A percentile compares a stretch with the other conserved stretches of the same genome.
phyloP scores from a whole-genome alignment of 2,888 invertebrate species.

The Temnothorax rugatulus region DNA sequence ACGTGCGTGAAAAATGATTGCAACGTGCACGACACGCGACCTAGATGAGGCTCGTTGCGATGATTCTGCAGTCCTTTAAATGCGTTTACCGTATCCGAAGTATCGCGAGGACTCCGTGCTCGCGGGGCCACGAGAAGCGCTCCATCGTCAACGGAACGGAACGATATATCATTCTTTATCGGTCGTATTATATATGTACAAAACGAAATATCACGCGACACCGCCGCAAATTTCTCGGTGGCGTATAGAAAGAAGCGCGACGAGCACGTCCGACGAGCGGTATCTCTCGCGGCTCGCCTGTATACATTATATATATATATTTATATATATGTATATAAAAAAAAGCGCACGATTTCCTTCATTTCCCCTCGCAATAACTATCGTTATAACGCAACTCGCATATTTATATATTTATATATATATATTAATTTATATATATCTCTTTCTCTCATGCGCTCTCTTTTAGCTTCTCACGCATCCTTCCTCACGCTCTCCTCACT shows the following conservation, averaged over 20 bases:
- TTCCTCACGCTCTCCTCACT: slow-evolving; percentile 56
- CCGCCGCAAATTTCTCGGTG: slow-evolving; percentile 26
- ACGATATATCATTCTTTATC: slow-evolving; percentile 53
- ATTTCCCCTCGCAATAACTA: slow-evolving; percentile 67
- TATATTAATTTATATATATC: slow-evolving; percentile 62
- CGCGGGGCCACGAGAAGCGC: slow-evolving; percentile 23
- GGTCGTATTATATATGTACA: slow-evolving; percentile 68
- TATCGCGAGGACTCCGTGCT: neutral
- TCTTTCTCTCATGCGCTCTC: slow-evolving; percentile 62
- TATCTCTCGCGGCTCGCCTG: slow-evolving; percentile 49
- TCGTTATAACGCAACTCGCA: slow-evolving; percentile 71
- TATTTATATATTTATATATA: slow-evolving; percentile 64
- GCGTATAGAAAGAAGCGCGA: slow-evolving; percentile 52
- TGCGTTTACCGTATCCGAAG: slow-evolving; percentile 1
- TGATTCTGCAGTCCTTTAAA: no score
- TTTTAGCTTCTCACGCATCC: slow-evolving; percentile 46
- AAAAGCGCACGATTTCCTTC: slow-evolving; percentile 67
- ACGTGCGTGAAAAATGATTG: neutral
- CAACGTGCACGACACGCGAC: neutral
- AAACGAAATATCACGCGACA: slow-evolving; percentile 56
- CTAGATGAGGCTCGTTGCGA: neutral
- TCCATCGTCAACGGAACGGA: slow-evolving; percentile 36
- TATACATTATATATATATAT: slow-evolving; percentile 33
- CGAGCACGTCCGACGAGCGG: slow-evolving; percentile 58
- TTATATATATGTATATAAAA: slow-evolving; percentile 19